Conservation (phyloP, 2,888 invertebrate genomes). For the Lycia hirtaria region DNA sequence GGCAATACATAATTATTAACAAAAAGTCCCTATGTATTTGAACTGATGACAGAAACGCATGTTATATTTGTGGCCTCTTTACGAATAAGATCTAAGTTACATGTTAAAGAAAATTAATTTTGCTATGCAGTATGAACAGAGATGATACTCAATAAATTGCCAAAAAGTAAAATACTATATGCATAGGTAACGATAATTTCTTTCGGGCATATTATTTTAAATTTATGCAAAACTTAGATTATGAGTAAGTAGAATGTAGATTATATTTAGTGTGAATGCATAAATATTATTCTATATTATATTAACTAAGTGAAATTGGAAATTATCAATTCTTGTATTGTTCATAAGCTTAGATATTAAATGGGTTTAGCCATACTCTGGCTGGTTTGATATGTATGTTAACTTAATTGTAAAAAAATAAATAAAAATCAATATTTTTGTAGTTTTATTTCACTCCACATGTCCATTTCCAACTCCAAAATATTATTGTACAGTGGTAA, state of each 20-base stretch:
- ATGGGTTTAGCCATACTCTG: slow-evolving; percentile 86
- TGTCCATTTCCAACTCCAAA: neutral
- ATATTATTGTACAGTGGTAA: too few species aligned
- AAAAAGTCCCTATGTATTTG: slow-evolving; percentile 85
- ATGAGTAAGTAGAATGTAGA: slow-evolving; percentile 85
- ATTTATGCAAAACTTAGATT: slow-evolving; percentile 85
- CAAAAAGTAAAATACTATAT: slow-evolving; percentile 85
- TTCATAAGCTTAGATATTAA: slow-evolving; percentile 85
- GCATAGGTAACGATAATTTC: slow-evolving; percentile 85
- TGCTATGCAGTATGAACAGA: slow-evolving; percentile 81
- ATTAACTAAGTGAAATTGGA: slow-evolving; percentile 84
- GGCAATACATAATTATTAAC: slow-evolving; percentile 83
- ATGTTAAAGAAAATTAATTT: slow-evolving; percentile 85
- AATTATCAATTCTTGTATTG: slow-evolving; percentile 86
- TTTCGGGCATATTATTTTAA: slow-evolving; percentile 86
- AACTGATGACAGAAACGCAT: slow-evolving; percentile 85
- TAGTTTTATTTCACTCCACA: slow-evolving; percentile 68
- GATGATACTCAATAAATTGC: slow-evolving; percentile 87
- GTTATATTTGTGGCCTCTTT: slow-evolving; percentile 86
- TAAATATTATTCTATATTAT: slow-evolving; percentile 83
- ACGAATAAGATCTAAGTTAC: slow-evolving; percentile 85
- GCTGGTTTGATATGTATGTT: slow-evolving; percentile 86
- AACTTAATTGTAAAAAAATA: slow-evolving; percentile 84
- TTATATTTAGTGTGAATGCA: slow-evolving; percentile 85
- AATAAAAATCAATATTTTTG: slow-evolving; percentile 70